A percentile compares a stretch with the other conserved stretches of the same genome.
Evolutionary conservation across 1,140 invertebrate genomes (phyloP).

Genomic region (Branchinecta lynchi): DNA sequence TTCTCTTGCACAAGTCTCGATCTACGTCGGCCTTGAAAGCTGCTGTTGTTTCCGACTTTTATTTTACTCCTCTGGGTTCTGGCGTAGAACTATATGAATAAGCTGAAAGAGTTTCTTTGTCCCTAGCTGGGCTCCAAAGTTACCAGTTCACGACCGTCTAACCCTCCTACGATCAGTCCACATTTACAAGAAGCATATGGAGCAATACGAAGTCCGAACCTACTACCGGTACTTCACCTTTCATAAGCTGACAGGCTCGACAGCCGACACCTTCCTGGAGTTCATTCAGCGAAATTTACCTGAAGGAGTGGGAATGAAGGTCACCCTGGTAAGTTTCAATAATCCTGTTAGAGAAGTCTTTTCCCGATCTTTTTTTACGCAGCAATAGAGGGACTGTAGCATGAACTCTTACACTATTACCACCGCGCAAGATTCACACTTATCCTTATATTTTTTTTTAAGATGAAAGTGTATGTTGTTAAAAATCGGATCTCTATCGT

Average conservation of each 20-base stretch:
- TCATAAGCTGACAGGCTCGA: constrained; percentile 74
- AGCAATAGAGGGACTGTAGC: no score
- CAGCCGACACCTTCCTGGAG: constrained; percentile 86
- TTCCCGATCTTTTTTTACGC: no score
- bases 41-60: not conserved
- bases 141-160: constrained; percentile 53
- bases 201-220: constrained; percentile 90
- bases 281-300: constrained; percentile 93
- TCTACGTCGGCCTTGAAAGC: no score
- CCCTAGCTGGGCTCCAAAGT: constrained; percentile 49
- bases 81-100: no score
- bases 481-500: no score
- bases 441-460: no score
- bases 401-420: no score
- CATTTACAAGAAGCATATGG: constrained; percentile 82
- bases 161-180: constrained; percentile 74
- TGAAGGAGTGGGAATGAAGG: constrained; percentile 89
- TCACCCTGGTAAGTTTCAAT: constrained; percentile 49
- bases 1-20: no score
- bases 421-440: no score
- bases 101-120: constrained; percentile 25
- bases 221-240: constrained; percentile 75
- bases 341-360: no score
- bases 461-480: no score
- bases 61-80: not conserved